Base-by-base conservation (phyloP, 2,113 vertebrate genomes). In the Cepphus grylle region DNA sequence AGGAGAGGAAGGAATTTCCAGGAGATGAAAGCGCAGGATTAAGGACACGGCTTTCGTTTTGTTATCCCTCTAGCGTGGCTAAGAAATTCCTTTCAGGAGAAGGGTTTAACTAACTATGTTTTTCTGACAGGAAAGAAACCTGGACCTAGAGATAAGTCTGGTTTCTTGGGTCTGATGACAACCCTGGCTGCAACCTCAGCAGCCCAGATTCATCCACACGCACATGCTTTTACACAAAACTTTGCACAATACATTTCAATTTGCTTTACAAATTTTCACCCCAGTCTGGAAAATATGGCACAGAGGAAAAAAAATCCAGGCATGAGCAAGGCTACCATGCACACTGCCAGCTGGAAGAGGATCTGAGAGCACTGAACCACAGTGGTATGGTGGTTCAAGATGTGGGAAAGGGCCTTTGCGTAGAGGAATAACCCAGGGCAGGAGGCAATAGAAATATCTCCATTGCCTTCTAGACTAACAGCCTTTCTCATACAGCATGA, bases 21-120 rank as follows among this genome's bases (percentile, higher is more conserved):
- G 69, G 92, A 94, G 96, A 97, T 95, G 93, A 96, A 95, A 96
- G 88, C 69, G 49, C 72, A 83, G 96, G 88, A 97, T 95, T 96
- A 97, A 90, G 90, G 82, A 88, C 66, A 93, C 0, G 1, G 94
- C 93, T 96, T 88, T 96, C 0, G 2, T 81, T 97, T 95, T 96
- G 89, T 88, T 95, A 93, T 95, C 69, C 87, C 61, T 76, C 83
- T 38, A 74, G 74, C 47, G 62, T 17, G 38, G 53, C 69, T 93
- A 86, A 94, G 94, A 96, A 93, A 96, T 93, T 93, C 87, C 94
- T 97, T 95, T 95, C 81, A 93, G 80, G 72, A 96, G 78, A 69
- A 88, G 32, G 59, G 79, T 97, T 96, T 97, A 96, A 96, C 93
- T 95, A 95, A 94, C 80, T 83, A 19, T 62, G 55, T 79, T 88